A percentile compares a stretch with the other conserved stretches of the same genome.
phyloP scores from a whole-genome alignment of 1,140 invertebrate genomes.

The Akabosia matsudoensis region DNA sequence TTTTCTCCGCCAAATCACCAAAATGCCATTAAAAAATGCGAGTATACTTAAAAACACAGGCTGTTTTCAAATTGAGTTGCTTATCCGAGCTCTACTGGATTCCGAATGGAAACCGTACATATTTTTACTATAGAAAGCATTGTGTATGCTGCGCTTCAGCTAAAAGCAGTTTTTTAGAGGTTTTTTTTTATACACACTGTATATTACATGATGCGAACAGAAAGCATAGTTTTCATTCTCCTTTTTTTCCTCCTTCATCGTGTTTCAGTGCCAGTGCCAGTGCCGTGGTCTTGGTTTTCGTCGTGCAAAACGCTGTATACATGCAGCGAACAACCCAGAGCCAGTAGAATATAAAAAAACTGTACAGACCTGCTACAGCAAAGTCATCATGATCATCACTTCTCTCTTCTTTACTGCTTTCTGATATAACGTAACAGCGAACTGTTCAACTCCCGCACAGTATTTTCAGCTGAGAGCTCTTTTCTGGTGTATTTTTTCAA shows the following conservation, averaged over 20 bases:
- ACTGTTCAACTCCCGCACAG: neutral
- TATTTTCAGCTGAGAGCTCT: neutral
- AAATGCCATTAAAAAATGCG: neutral
- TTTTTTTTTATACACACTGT: neutral
- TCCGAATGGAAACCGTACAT: conserved; percentile 21
- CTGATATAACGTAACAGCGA: neutral
- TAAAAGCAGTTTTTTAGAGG: neutral
- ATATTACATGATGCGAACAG: too few relatives aligned
- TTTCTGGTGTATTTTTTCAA: neutral
- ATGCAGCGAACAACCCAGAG: neutral
- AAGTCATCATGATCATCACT: neutral
- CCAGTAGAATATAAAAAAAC: neutral
- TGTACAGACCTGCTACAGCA: neutral
- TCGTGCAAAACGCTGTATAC: neutral
- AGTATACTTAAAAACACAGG: neutral
- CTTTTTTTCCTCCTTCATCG: neutral
- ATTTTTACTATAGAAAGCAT: conserved; percentile 18
- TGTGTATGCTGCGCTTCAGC: too few relatives aligned
- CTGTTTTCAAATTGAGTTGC: conserved; percentile 12
- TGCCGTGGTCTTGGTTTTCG: neutral
- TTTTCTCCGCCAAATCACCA: neutral
- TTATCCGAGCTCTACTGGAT: conserved; percentile 19
- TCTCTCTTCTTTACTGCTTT: neutral
- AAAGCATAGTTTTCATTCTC: neutral
- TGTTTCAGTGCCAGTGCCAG: neutral